A percentile compares a stretch with the other conserved stretches of the same genome.
phyloP scores from a whole-genome alignment of 2,888 invertebrate genomes.

The Coecobrya sp. region DNA sequence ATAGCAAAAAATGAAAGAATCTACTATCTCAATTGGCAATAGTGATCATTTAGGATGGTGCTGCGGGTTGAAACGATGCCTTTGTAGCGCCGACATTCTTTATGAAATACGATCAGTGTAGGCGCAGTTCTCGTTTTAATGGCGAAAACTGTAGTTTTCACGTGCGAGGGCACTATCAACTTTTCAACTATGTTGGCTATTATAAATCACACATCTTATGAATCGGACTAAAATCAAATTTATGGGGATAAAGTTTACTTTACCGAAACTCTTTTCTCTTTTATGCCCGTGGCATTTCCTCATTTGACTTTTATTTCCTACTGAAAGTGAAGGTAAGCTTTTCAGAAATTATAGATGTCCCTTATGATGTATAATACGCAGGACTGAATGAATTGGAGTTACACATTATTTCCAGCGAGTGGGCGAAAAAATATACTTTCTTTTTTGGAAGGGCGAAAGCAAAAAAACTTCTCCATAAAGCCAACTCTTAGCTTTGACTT shows the following conservation, averaged over 20 bases:
- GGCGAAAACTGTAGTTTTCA: conserved; percentile 38
- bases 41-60: too few species aligned
- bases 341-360: background rate
- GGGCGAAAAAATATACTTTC: background rate
- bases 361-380: background rate
- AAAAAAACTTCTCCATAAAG: too few species aligned
- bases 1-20: too few species aligned
- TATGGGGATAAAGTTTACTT: conserved; percentile 75
- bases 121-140: background rate
- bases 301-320: conserved; percentile 18
- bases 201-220: conserved; percentile 80
- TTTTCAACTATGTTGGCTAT: conserved; percentile 71
- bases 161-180: conserved; percentile 41
- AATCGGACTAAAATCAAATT: conserved; percentile 78
- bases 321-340: background rate
- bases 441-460: background rate
- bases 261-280: conserved; percentile 4
- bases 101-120: background rate
- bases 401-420: background rate
- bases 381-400: too few species aligned
- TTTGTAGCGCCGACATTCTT: background rate
- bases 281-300: conserved; percentile 34
- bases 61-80: too few species aligned
- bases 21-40: too few species aligned
- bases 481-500: background rate